These are phyloP conservation scores for Elysia crispata DNA, from an alignment of 2,888 invertebrate genomes.

Conservation along the genomic window DNA sequence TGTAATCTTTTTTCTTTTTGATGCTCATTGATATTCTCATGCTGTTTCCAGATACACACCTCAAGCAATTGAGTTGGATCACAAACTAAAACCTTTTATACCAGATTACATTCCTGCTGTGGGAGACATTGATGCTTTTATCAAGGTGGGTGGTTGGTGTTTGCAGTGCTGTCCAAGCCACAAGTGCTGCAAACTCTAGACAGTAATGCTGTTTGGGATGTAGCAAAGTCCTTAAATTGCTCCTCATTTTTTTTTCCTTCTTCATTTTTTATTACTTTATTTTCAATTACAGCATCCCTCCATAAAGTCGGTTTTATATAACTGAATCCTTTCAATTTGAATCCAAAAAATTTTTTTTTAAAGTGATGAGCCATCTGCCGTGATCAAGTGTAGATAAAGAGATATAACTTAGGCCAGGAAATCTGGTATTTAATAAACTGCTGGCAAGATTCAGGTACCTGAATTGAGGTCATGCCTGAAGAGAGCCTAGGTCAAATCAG, in stretches of 20 bases:
- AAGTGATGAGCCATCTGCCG: too few relatives aligned
- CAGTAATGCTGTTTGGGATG: too few relatives aligned
- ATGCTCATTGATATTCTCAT: background rate
- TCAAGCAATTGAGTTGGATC: slow-evolving; percentile 92
- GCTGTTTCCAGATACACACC: slow-evolving; percentile 89
- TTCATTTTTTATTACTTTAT: background rate
- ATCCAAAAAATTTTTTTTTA: too few relatives aligned
- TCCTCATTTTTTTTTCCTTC: too few relatives aligned
- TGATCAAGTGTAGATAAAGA: too few relatives aligned
- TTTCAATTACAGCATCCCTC: too few relatives aligned
- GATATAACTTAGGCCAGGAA: background rate
- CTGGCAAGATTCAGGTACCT: background rate
- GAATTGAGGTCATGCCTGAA: background rate
- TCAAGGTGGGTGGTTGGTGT: slow-evolving; percentile 84
- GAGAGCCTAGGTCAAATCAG: background rate
- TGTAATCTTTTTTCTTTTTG: too few relatives aligned
- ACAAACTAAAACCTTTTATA: slow-evolving; percentile 94
- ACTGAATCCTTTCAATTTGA: too few relatives aligned
- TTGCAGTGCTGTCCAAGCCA: too few relatives aligned
- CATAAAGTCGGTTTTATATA: too few relatives aligned
- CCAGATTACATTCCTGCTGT: slow-evolving; percentile 98
- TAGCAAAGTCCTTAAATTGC: too few relatives aligned
- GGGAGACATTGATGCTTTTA: slow-evolving; percentile 98
- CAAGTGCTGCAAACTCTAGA: too few relatives aligned
- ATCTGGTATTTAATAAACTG: slow-evolving; percentile 4